Conservation (phyloP, 2,888 invertebrate species). For the Himalopsyche kuldschensis region DNA sequence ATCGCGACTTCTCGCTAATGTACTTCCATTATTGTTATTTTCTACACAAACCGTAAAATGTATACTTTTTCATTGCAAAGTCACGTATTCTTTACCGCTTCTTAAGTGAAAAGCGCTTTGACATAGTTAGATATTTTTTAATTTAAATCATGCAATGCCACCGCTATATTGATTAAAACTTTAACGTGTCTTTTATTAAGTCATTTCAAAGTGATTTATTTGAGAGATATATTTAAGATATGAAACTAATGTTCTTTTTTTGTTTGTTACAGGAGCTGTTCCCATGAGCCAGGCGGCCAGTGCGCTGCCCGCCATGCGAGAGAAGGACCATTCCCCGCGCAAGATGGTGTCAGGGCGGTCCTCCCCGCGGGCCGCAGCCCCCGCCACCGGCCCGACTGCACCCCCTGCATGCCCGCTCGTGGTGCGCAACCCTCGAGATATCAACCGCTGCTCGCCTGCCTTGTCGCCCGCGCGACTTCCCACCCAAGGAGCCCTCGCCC, state of each 20-base stretch:
- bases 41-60: neutral
- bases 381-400: slow-evolving; percentile 49
- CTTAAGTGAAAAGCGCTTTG: neutral
- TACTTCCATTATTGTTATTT: neutral
- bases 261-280: slow-evolving; percentile 35
- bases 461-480: slow-evolving; percentile 62
- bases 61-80: neutral
- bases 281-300: slow-evolving; percentile 76
- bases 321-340: slow-evolving; percentile 89
- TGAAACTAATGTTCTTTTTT: neutral
- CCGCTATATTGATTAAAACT: neutral
- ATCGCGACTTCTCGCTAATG: slow-evolving; percentile 21
- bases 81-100: neutral
- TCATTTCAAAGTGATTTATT: neutral
- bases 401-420: slow-evolving; percentile 45
- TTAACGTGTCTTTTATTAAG: neutral
- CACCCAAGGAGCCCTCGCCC: slow-evolving; percentile 52
- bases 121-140: neutral
- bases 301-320: slow-evolving; percentile 77
- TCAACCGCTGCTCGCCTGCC: slow-evolving; percentile 53
- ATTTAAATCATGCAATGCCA: neutral
- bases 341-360: slow-evolving; percentile 68
- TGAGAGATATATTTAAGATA: neutral
- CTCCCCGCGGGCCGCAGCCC: slow-evolving; percentile 42
- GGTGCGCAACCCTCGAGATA: slow-evolving; percentile 42